A percentile compares a stretch with the other conserved stretches of the same genome.
Evolutionary conservation across 2,113 vertebrate species (phyloP).

Genomic region (Centropus unirufus): DNA sequence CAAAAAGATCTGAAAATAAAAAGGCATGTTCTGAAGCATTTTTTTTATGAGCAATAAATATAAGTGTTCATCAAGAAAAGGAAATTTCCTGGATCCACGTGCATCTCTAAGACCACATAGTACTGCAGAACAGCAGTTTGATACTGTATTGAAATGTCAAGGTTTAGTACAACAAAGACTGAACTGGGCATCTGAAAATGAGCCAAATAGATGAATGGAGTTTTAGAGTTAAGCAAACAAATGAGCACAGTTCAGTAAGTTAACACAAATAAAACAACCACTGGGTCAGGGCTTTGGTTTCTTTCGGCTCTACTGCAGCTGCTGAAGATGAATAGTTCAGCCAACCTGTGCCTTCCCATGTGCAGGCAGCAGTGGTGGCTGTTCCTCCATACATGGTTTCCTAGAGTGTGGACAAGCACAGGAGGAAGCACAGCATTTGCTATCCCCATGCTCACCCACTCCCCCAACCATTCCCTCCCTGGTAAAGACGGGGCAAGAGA

Average conservation of each 20-base stretch:
- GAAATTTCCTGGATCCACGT: neutral
- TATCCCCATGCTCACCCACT: neutral
- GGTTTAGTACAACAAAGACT: neutral
- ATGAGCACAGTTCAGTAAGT: neutral
- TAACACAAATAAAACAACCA: neutral
- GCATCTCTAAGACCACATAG: fast-evolving
- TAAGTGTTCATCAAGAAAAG: neutral
- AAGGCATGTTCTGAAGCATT: neutral
- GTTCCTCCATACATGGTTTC: fast-evolving
- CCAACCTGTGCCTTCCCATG: fast-evolving
- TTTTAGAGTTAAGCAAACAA: conserved; percentile 17
- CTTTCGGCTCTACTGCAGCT: neutral
- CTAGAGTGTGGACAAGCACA: neutral
- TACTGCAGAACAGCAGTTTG: neutral
- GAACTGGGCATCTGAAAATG: neutral
- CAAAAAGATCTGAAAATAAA: neutral
- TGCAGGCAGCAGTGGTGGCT: neutral
- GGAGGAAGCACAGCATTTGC: neutral
- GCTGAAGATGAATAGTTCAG: neutral
- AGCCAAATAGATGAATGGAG: neutral
- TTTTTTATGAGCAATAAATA: neutral
- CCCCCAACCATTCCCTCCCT: neutral
- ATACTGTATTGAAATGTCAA: neutral
- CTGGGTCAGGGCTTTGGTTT: neutral
- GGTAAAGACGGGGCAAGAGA: neutral